phyloP scores from a whole-genome alignment of 2,797 vertebrate species.

The Allobates femoralis region DNA sequence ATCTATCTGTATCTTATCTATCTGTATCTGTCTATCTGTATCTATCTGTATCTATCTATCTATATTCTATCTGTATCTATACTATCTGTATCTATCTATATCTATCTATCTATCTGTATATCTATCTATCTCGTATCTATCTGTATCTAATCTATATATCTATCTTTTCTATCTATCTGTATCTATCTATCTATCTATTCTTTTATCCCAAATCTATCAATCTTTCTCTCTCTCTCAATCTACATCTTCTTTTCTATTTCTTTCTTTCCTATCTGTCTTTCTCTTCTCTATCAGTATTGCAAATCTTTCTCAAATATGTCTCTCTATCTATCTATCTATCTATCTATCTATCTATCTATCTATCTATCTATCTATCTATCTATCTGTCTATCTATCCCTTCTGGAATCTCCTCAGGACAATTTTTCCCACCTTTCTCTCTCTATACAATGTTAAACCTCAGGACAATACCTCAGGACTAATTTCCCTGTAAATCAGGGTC shows the following conservation, averaged over 20 bases:
- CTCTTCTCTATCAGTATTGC: neutral
- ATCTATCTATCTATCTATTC: neutral
- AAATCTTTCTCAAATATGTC: neutral
- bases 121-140: slow-evolving; percentile 15
- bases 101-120: neutral
- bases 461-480: slow-evolving; percentile 56
- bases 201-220: neutral
- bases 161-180: neutral
- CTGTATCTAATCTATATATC: slow-evolving; percentile 10
- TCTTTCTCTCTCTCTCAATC: slow-evolving; percentile 5
- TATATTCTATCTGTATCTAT: neutral
- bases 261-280: slow-evolving; percentile 11
- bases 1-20: slow-evolving; percentile 11
- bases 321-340: slow-evolving; percentile 11
- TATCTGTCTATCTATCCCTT: neutral
- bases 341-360: neutral
- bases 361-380: neutral
- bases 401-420: slow-evolving; percentile 32
- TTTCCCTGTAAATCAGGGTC: slow-evolving; percentile 49
- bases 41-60: slow-evolving; percentile 25
- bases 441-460: slow-evolving; percentile 47
- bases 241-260: neutral
- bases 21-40: neutral
- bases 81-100: slow-evolving; percentile 7
- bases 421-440: neutral